Conservation (phyloP, 1,140 invertebrate genomes). For the Steinernema feltiae region DNA sequence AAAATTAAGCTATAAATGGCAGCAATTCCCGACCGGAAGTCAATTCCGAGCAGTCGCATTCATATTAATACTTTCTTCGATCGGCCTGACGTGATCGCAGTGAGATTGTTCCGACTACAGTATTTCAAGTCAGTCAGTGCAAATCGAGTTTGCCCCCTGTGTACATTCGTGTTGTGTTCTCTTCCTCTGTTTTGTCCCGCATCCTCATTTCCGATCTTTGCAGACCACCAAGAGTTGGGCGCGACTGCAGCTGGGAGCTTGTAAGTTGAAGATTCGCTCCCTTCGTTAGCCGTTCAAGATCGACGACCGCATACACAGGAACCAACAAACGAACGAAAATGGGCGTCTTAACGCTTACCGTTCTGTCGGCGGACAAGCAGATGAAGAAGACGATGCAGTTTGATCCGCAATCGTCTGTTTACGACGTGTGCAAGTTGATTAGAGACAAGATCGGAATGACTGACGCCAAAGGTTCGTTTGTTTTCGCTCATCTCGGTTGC, state of each 20-base stretch:
- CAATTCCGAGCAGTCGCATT: too few relatives aligned
- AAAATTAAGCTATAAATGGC: too few relatives aligned
- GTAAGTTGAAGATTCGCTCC: background rate
- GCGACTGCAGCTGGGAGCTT: background rate
- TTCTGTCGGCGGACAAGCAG: slow-evolving; percentile 83
- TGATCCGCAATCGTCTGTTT: slow-evolving; percentile 79
- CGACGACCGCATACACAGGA: background rate
- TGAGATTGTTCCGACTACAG: too few relatives aligned
- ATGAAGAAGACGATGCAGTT: slow-evolving; percentile 96
- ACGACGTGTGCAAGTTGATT: slow-evolving; percentile 88
- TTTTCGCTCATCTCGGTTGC: background rate
- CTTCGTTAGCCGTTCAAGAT: background rate
- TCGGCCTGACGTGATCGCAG: too few relatives aligned
- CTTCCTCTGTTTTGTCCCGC: background rate
- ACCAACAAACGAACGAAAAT: slow-evolving; percentile 34
- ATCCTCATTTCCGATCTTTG: background rate
- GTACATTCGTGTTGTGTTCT: too few relatives aligned
- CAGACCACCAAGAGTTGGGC: slow-evolving; percentile 3
- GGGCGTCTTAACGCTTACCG: slow-evolving; percentile 76
- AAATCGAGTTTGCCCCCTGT: too few relatives aligned
- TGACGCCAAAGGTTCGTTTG: slow-evolving; percentile 59
- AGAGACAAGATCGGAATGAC: slow-evolving; percentile 73
- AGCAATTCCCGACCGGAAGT: too few relatives aligned
- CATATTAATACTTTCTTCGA: too few relatives aligned
- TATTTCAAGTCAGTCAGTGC: too few relatives aligned